These are phyloP conservation scores for Electrona antarctica DNA, from an alignment of 2,113 vertebrate genomes.

Conservation along the genomic window DNA sequence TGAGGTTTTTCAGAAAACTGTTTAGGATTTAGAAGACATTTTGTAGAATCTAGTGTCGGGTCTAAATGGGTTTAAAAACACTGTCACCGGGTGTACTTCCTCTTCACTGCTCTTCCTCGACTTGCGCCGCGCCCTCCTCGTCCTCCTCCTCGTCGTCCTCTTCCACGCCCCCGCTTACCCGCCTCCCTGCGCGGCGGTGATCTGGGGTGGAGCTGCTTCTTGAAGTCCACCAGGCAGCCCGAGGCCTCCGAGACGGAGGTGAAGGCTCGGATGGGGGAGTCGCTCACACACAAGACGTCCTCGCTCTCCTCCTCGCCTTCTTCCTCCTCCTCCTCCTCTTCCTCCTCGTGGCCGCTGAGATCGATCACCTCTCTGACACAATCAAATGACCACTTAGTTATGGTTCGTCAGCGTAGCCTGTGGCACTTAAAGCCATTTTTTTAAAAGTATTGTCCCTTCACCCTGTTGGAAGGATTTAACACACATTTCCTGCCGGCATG, in stretches of 20 bases:
- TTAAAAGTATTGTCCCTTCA: too few relatives aligned
- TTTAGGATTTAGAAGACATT: too few relatives aligned
- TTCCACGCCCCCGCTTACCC: slow-evolving; percentile 13
- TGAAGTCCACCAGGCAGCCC: slow-evolving; percentile 81
- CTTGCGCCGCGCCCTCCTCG: slow-evolving; percentile 25
- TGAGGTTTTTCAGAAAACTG: too few relatives aligned
- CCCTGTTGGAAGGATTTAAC: too few relatives aligned
- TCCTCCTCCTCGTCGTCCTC: slow-evolving; percentile 36
- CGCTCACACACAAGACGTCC: slow-evolving; percentile 38
- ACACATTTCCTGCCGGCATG: too few relatives aligned
- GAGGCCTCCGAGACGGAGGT: slow-evolving; percentile 82
- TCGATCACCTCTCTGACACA: slow-evolving; percentile 59
- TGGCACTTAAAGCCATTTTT: too few relatives aligned
- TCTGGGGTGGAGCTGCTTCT: slow-evolving; percentile 58
- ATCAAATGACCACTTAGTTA: too few relatives aligned
- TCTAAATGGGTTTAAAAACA: not conserved
- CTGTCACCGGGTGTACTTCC: slow-evolving; percentile 44
- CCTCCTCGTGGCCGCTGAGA: slow-evolving; percentile 48
- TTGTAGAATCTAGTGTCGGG: too few relatives aligned
- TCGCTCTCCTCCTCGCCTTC: not conserved
- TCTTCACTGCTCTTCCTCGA: slow-evolving; percentile 19
- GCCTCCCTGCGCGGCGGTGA: slow-evolving; percentile 45
- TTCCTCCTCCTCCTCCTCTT: not conserved
- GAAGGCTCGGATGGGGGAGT: slow-evolving; percentile 80
- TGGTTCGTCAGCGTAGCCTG: too few relatives aligned